A percentile compares a stretch with the other conserved stretches of the same genome.
Conservation (phyloP, 2,797 vertebrate genomes). For the Oreochromis mossambicus region DNA sequence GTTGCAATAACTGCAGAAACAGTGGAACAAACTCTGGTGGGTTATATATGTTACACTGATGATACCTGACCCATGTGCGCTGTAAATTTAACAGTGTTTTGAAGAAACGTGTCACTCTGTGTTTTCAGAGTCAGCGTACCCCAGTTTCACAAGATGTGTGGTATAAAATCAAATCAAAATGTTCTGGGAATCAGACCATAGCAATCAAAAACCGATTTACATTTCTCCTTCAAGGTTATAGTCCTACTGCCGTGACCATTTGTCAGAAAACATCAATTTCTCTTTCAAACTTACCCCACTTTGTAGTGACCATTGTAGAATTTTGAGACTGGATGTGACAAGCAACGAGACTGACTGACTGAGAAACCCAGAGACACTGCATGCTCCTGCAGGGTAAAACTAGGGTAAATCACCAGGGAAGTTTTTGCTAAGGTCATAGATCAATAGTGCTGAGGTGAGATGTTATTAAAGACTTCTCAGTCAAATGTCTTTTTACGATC, state of each 20-base stretch:
- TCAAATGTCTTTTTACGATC: neutral
- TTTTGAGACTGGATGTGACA: neutral
- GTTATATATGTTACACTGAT: neutral
- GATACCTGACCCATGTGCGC: neutral
- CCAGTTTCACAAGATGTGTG: neutral
- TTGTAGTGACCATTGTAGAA: neutral
- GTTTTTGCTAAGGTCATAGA: neutral
- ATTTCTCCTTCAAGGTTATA: neutral
- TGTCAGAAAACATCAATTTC: neutral
- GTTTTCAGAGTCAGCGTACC: neutral
- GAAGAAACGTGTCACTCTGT: neutral
- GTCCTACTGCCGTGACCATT: rapidly evolving
- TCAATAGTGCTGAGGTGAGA: neutral
- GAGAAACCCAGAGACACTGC: neutral
- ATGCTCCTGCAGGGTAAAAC: neutral
- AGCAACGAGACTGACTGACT: neutral
- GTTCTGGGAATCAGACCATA: neutral
- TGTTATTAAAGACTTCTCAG: neutral
- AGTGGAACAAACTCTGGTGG: neutral
- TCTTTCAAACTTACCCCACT: neutral
- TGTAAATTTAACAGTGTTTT: neutral
- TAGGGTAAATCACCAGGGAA: neutral
- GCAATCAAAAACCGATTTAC: neutral
- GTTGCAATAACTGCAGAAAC: neutral
- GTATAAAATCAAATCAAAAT: neutral